A percentile compares a stretch with the other conserved stretches of the same genome.
Conservation (phyloP, 2,113 vertebrate genomes). For the Furnarius figulus region DNA sequence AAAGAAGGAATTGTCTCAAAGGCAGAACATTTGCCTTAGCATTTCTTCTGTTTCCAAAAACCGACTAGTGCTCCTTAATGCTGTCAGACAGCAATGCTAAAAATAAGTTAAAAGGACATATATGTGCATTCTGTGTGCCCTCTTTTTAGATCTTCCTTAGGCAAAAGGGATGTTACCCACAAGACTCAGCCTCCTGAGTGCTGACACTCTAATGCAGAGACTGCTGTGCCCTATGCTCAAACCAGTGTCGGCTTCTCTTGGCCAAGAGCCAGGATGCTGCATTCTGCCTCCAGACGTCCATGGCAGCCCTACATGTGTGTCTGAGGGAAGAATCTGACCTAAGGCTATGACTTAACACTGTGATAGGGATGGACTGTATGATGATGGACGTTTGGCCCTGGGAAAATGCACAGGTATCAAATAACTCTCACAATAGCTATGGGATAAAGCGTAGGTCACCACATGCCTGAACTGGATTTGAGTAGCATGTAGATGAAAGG, state of each 20-base stretch:
- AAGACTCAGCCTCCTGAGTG: background rate
- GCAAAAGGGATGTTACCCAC: background rate
- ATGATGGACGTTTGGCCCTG: background rate
- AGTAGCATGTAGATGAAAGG: background rate
- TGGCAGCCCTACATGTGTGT: background rate
- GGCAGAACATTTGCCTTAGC: background rate
- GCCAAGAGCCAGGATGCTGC: background rate
- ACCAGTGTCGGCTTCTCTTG: background rate
- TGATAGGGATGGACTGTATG: background rate
- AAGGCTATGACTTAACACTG: background rate
- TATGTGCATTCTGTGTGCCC: background rate
- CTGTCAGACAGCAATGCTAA: background rate
- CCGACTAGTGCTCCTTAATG: background rate
- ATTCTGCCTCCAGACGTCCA: background rate
- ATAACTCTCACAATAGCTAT: background rate
- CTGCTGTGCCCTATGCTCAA: background rate
- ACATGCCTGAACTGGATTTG: background rate
- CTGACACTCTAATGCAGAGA: background rate
- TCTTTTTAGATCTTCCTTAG: background rate
- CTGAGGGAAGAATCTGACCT: background rate
- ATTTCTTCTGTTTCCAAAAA: background rate
- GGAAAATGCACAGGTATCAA: background rate
- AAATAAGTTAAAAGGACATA: background rate
- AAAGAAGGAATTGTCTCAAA: conserved; percentile 29
- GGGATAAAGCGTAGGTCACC: background rate